Evolutionary conservation across 1,140 invertebrate species (phyloP).

Genomic region (Lamellibrachia luymesi): DNA sequence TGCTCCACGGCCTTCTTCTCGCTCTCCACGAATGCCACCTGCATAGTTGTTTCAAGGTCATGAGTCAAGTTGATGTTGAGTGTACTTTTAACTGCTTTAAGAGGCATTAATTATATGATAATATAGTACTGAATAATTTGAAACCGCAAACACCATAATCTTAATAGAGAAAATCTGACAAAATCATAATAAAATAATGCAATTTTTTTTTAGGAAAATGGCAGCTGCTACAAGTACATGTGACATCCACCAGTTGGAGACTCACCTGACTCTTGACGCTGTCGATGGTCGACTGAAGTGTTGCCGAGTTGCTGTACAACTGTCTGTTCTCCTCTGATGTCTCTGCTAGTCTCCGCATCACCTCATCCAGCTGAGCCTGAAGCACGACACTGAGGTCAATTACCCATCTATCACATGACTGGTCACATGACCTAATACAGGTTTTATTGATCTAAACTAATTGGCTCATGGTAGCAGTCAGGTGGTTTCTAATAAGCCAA

Average conservation of each 20-base stretch:
- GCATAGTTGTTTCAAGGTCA: constrained; percentile 4
- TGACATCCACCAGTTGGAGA: not conserved
- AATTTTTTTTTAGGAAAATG: not conserved
- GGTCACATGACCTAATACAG: not conserved
- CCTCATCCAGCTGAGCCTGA: not conserved
- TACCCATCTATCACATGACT: not conserved
- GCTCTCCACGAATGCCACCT: constrained; percentile 39
- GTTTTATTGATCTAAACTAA: not conserved
- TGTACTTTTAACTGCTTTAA: not conserved
- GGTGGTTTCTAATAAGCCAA: not conserved
- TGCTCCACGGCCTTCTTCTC: constrained; percentile 38
- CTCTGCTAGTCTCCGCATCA: not conserved
- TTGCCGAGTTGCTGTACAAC: constrained; percentile 27
- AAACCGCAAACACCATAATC: not conserved
- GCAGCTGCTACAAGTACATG: not conserved
- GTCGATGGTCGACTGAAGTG: constrained; percentile 40
- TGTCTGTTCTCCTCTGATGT: not conserved
- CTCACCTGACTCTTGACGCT: constrained; percentile 28
- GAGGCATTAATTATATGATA: not conserved
- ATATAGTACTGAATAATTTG: not conserved
- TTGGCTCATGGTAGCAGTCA: not conserved
- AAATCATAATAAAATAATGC: not conserved
- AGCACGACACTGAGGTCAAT: not conserved
- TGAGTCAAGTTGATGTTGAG: not conserved
- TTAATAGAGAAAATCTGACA: not conserved